These are phyloP conservation scores for Dissostichus mawsoni DNA, from an alignment of 2,113 vertebrate genomes.

Conservation along the genomic window DNA sequence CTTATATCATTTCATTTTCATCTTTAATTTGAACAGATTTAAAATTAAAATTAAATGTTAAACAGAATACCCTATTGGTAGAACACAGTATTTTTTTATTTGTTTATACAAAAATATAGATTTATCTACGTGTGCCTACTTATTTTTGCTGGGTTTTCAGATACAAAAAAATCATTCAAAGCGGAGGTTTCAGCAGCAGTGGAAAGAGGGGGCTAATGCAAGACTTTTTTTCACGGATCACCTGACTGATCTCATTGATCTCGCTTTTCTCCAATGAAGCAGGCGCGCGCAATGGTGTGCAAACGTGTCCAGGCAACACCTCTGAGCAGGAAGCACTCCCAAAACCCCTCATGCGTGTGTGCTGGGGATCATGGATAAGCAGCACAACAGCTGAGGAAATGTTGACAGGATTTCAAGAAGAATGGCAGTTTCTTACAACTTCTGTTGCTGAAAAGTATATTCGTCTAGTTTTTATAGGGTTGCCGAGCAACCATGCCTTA, in stretches of 20 bases:
- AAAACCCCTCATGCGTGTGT: background rate
- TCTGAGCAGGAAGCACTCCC: background rate
- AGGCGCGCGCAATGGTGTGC: background rate
- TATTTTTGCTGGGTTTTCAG: background rate
- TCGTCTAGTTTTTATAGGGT: background rate
- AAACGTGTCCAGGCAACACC: conserved; percentile 17
- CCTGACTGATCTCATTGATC: conserved; percentile 13
- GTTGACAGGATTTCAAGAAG: background rate
- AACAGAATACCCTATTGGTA: too few relatives aligned
- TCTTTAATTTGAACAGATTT: too few relatives aligned
- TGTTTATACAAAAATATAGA: background rate
- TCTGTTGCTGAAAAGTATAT: background rate
- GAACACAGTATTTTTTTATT: too few relatives aligned
- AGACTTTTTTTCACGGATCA: background rate
- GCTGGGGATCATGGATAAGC: background rate
- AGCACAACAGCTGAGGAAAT: conserved; percentile 11
- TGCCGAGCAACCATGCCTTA: conserved; percentile 10
- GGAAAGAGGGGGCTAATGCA: conserved; percentile 21
- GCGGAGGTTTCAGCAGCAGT: conserved; percentile 35
- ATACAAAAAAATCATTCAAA: background rate
- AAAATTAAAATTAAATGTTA: too few relatives aligned
- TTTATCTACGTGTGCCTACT: background rate
- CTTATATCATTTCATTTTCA: too few relatives aligned
- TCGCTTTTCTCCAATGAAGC: background rate
- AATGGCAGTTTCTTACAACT: background rate